Evolutionary conservation across 2,888 invertebrate genomes (phyloP), one percentile per base, ranked within the genome.

Genomic region (Spilarctia lutea): DNA sequence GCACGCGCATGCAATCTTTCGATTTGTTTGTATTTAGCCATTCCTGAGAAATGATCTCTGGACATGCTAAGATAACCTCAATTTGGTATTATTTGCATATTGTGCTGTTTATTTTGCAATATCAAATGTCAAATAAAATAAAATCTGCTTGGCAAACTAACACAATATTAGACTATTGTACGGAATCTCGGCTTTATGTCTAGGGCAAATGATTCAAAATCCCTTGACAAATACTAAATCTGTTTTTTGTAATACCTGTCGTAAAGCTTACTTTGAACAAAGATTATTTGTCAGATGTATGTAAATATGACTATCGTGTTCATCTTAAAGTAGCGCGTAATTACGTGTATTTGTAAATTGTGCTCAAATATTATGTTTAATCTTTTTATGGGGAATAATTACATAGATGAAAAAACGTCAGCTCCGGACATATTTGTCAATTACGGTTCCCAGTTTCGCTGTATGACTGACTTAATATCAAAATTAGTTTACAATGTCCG

Each of bases 101-200:
- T 73, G 77, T 69, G 72, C 66, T 83, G 66, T 84, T 83, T 74
- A 75, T 77, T 79, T 71, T 71, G 75, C 67, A 79, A 81, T 83
- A 76, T 83, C 79, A 80, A 80, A 82, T 84, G 75, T 84, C 84
- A 76, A 74, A 83, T 75, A 75, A 76, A 82, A 84, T 78, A 73
- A 71, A 70, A 30, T 76, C 67, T 66, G 78, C 79, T 79, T 75
- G 69, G 70, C 70, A 71, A 75, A 68, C 72, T 70, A 77, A 76
- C 65, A 76, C 39, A 65, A 71, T 42, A 79, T 76, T 10, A 20
- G 20, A 63, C 18, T 13, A 16, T 16, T 30, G 20, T 7, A 1
- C n/a, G 1, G 20, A 2, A 45, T 24, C 39, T 24, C 2, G 13
- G 27, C 27, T 74, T 71, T 68, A 24, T 45, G 0, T 0, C 3